Evolutionary conservation across 1,140 invertebrate genomes (phyloP).

Genomic region (Bombus picipes): DNA sequence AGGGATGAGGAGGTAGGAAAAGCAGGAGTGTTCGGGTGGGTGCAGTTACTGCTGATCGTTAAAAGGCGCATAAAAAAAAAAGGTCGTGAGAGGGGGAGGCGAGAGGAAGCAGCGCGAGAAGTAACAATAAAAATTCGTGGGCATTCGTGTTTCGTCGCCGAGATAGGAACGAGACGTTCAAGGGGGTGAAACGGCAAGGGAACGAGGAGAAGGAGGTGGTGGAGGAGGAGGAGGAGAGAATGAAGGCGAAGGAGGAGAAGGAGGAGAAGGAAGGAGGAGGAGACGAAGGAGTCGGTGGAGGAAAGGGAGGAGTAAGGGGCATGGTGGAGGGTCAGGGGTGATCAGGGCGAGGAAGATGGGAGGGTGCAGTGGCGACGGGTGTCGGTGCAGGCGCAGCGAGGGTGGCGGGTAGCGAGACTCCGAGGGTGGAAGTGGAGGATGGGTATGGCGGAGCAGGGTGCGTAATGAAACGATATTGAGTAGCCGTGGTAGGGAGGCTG

Average conservation of each 20-base stretch:
- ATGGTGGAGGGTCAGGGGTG: slow-evolving; percentile 22
- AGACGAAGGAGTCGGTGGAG: slow-evolving; percentile 1
- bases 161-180: slow-evolving; percentile 62
- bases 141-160: slow-evolving; percentile 80
- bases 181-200: slow-evolving; percentile 38
- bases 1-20: slow-evolving; percentile 16
- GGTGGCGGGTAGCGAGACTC: slow-evolving; percentile 16
- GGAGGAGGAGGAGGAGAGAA: slow-evolving; percentile 18
- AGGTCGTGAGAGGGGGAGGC: slow-evolving; percentile 60
- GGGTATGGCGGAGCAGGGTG: slow-evolving; percentile 67
- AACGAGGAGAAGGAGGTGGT: slow-evolving; percentile 44
- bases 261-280: slow-evolving; percentile 26
- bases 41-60: slow-evolving; percentile 75
- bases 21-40: slow-evolving; percentile 52
- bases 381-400: slow-evolving; percentile 40
- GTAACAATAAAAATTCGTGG: slow-evolving; percentile 82
- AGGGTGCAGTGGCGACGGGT: slow-evolving; percentile 39
- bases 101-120: slow-evolving; percentile 73
- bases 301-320: slow-evolving; percentile 31
- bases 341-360: slow-evolving; percentile 20
- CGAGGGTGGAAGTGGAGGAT: slow-evolving; percentile 38
- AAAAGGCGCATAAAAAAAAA: slow-evolving; percentile 77
- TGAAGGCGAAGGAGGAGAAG: slow-evolving; percentile 39
- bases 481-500: slow-evolving; percentile 70
- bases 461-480: slow-evolving; percentile 83